Conservation (phyloP, 2,888 invertebrate genomes). For the Epiblema foenella region DNA sequence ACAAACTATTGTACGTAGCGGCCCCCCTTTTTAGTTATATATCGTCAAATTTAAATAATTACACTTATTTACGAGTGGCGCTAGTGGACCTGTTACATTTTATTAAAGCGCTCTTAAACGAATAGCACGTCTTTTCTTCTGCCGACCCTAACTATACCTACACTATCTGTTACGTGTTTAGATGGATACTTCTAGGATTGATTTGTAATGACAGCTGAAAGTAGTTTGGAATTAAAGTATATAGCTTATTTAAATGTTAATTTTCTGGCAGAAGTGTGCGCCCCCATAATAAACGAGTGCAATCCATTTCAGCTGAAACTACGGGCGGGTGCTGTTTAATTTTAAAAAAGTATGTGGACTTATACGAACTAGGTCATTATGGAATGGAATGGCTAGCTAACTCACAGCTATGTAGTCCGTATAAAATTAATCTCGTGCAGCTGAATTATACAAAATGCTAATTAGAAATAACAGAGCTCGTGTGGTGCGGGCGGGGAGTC, state of each 20-base stretch:
- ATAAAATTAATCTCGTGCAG: constrained; percentile 6
- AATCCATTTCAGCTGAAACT: not conserved
- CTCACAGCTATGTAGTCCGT: not conserved
- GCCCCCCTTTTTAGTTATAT: too few relatives aligned
- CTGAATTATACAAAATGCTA: constrained; percentile 13
- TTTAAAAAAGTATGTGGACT: not conserved
- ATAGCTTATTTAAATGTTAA: constrained; percentile 19
- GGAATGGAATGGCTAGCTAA: not conserved
- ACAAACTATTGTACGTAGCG: too few relatives aligned
- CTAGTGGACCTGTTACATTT: too few relatives aligned
- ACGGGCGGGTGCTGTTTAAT: not conserved
- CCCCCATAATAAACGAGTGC: constrained; percentile 7
- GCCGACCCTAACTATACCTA: too few relatives aligned
- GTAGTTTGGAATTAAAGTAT: too few relatives aligned
- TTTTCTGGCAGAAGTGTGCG: constrained; percentile 15
- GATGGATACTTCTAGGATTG: too few relatives aligned
- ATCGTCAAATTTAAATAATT: too few relatives aligned
- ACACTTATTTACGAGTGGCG: too few relatives aligned
- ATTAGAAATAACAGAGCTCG: constrained; percentile 3
- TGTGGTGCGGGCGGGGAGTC: not conserved
- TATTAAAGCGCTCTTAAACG: too few relatives aligned
- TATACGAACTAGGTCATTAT: not conserved
- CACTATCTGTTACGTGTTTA: too few relatives aligned
- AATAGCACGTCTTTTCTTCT: too few relatives aligned
- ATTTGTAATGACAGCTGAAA: too few relatives aligned